Evolutionary conservation across 2,797 vertebrate species (phyloP), one percentile per base, ranked within the genome.

Genomic region (Buceros bicornis): DNA sequence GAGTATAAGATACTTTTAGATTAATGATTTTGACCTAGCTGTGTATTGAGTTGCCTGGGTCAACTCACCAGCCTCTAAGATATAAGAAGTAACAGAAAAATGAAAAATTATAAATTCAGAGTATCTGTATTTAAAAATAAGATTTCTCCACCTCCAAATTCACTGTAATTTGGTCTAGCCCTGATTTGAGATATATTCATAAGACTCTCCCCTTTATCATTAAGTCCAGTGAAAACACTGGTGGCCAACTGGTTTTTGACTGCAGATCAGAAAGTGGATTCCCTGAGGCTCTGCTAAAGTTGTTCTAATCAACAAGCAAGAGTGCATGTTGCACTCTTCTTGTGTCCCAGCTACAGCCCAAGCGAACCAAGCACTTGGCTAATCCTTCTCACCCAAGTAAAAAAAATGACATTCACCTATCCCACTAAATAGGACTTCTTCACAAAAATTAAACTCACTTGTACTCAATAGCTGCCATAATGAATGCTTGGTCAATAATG

Each of bases 401-500:
- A 84, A 80, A 93, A 82, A 60, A 62, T 10, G n/a, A 57, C 45
- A 90, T 87, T 89, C 31, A 73, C 28, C 26, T 90, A 76, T 45
- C 90, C 64, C 89, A 66, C 60, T 90, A 73, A 86, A 76, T 22
- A 82, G 58, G 58, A 88, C 16, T 19, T 93, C 80, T 72, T 92
- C 16, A 91, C 22, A 76, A 93, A 95, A 91, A 76, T 74, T 57
- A 81, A 91, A 94, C 69, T 95, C 87, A 76, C 74, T 93, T 86
- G 54, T 57, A 91, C 73, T 86, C 0, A 2, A 81, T 42, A 91
- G 89, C 43, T 91, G 82, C 85, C 72, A 83, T 81, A 95, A 81
- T n/a, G 67, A 89, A 78, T 86, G 54, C 35, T 83, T 95, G 87
- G 24, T 86, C 72, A 90, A 76, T 65, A 97, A 87, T 66, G 28